phyloP scores from a whole-genome alignment of 2,113 vertebrate species.

The Hippoglossus stenolepis region DNA sequence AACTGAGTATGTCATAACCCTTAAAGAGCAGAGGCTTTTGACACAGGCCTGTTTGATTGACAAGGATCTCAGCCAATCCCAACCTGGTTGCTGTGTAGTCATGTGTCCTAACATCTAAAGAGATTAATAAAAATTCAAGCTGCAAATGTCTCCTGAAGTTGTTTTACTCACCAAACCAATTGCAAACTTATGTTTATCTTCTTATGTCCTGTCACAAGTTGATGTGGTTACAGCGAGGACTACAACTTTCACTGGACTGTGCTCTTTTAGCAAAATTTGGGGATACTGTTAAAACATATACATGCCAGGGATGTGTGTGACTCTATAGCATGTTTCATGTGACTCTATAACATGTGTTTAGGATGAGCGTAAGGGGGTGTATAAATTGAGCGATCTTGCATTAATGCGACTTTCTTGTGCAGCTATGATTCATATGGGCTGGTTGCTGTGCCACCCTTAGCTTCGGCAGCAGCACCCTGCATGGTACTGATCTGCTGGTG shows the following conservation, averaged over 20 bases:
- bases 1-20: too few species aligned
- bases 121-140: neutral
- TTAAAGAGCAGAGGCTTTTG: too few species aligned
- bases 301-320: neutral
- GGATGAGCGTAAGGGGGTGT: constrained; percentile 14
- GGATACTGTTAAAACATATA: neutral
- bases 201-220: neutral
- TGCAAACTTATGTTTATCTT: neutral
- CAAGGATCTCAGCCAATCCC: too few species aligned
- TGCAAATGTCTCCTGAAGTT: neutral
- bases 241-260: neutral
- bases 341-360: neutral
- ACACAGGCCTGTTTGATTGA: too few species aligned
- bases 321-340: constrained; percentile 22
- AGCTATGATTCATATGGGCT: constrained; percentile 52
- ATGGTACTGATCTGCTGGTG: constrained; percentile 70
- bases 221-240: neutral
- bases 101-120: too few species aligned
- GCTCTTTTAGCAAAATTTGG: neutral
- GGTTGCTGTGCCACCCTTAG: constrained; percentile 44
- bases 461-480: constrained; percentile 60
- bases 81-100: too few species aligned
- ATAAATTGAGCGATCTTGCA: constrained; percentile 37
- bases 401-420: constrained; percentile 47
- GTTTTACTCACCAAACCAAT: neutral